Conservation (phyloP, 2,888 invertebrate species). For the Halocaridina rubra region DNA sequence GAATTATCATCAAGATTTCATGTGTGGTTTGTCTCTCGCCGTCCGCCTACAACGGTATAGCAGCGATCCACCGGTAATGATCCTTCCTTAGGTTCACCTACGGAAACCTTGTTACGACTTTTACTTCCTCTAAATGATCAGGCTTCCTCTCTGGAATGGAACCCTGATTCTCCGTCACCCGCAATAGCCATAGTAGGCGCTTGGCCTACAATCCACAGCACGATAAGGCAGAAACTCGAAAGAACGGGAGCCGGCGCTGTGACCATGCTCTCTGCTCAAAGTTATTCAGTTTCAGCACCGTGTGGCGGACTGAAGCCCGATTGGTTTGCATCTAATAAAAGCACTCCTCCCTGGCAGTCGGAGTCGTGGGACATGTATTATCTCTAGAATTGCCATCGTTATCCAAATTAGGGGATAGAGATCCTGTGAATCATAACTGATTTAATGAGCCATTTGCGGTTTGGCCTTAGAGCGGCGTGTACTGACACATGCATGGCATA, state of each 20-base stretch:
- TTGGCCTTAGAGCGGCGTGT: constrained; percentile 73
- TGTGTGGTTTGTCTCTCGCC: too few relatives aligned
- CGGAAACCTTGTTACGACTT: too few relatives aligned
- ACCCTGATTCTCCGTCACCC: constrained; percentile 14
- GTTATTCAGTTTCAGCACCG: constrained; percentile 43
- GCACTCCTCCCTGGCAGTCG: too few relatives aligned
- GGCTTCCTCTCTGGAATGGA: neutral
- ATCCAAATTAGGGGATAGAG: constrained; percentile 68
- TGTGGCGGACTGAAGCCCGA: neutral
- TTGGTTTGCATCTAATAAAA: constrained; percentile 23
- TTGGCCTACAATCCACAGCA: constrained; percentile 78
- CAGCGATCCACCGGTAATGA: too few relatives aligned
- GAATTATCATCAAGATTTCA: too few relatives aligned
- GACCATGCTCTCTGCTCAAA: constrained; percentile 67
- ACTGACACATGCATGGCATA: constrained; percentile 78
- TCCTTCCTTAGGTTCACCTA: too few relatives aligned
- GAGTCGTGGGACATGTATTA: constrained; percentile 75
- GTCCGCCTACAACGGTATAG: too few relatives aligned
- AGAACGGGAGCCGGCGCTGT: constrained; percentile 73
- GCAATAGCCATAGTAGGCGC: constrained; percentile 71
- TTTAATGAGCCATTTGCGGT: constrained; percentile 76
- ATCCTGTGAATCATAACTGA: constrained; percentile 74
- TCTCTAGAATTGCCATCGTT: constrained; percentile 78
- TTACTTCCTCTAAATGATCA: neutral
- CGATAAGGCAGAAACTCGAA: constrained; percentile 79